Evolutionary conservation across 2,797 vertebrate species (phyloP).

Genomic region (Silurus aristotelis): DNA sequence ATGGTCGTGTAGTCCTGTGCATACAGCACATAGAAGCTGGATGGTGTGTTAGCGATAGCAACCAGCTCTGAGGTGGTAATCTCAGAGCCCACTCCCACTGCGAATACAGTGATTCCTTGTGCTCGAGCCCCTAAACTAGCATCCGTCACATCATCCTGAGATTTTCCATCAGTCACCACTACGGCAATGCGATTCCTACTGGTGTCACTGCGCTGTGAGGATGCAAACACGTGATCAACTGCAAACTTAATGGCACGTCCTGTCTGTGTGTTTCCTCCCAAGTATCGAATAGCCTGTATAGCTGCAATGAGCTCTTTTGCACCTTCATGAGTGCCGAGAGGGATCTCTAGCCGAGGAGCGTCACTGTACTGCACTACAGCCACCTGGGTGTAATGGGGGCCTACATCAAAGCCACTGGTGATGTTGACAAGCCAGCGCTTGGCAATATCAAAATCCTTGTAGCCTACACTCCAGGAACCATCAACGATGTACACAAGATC

Average conservation of each 20-base stretch:
- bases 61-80: conserved; percentile 78
- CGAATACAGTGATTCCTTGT: conserved; percentile 75
- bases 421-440: conserved; percentile 82
- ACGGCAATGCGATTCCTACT: conserved; percentile 80
- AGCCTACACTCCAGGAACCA: conserved; percentile 81
- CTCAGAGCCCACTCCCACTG: conserved; percentile 81
- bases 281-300: conserved; percentile 70
- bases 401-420: conserved; percentile 78
- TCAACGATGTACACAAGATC: conserved; percentile 82
- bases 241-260: conserved; percentile 80
- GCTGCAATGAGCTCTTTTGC: conserved; percentile 69
- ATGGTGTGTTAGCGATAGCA: conserved; percentile 77
- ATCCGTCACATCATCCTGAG: conserved; percentile 80
- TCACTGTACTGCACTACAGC: conserved; percentile 82
- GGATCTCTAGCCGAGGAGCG: conserved; percentile 77
- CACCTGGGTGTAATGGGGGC: conserved; percentile 76
- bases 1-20: conserved; percentile 81
- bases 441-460: conserved; percentile 77
- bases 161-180: conserved; percentile 82
- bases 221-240: conserved; percentile 76
- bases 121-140: conserved; percentile 72
- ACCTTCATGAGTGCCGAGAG: conserved; percentile 70
- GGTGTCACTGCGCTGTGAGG: conserved; percentile 62
- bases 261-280: conserved; percentile 83
- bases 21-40: conserved; percentile 75